A percentile compares a stretch with the other conserved stretches of the same genome.
These are phyloP conservation scores for Miltochrista miniata DNA, from an alignment of 2,888 invertebrate species.

Conservation along the genomic window DNA sequence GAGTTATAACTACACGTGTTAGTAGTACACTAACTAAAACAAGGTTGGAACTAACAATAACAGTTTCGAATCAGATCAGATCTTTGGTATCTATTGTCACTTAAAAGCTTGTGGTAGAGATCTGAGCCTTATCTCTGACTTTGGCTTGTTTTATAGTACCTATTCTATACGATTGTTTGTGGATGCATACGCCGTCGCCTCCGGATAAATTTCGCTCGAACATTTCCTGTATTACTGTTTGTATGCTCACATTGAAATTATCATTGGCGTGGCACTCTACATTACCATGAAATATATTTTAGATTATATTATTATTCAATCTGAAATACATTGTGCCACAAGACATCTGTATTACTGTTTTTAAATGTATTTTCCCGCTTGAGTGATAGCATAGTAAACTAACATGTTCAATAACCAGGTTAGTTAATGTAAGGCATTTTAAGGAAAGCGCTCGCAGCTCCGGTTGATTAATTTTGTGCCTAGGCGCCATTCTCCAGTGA, in stretches of 20 bases:
- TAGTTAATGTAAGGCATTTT: too few species aligned
- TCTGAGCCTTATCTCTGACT: constrained; percentile 60
- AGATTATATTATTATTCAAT: constrained; percentile 43
- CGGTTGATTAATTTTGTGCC: too few species aligned
- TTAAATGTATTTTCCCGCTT: too few species aligned
- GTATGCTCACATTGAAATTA: constrained; percentile 63
- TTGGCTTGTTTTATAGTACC: constrained; percentile 73
- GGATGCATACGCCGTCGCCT: constrained; percentile 70
- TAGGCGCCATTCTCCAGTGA: too few species aligned
- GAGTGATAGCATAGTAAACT: too few species aligned
- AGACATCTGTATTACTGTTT: too few species aligned
- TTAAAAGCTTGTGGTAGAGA: constrained; percentile 71
- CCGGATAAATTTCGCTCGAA: constrained; percentile 69
- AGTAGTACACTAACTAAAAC: too few species aligned
- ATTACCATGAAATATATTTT: constrained; percentile 72
- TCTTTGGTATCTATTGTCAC: constrained; percentile 72
- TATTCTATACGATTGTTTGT: constrained; percentile 65
- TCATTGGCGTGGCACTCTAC: constrained; percentile 65
- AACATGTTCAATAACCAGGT: too few species aligned
- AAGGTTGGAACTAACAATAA: constrained; percentile 64
- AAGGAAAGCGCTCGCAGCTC: too few species aligned
- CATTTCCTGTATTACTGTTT: constrained; percentile 77
- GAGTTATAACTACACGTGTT: too few species aligned
- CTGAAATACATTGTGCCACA: too few species aligned
- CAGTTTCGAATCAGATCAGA: constrained; percentile 58